A percentile compares a stretch with the other conserved stretches of the same genome.
phyloP scores from a whole-genome alignment of 2,888 invertebrate genomes.

The Himalopsyche tibetana region DNA sequence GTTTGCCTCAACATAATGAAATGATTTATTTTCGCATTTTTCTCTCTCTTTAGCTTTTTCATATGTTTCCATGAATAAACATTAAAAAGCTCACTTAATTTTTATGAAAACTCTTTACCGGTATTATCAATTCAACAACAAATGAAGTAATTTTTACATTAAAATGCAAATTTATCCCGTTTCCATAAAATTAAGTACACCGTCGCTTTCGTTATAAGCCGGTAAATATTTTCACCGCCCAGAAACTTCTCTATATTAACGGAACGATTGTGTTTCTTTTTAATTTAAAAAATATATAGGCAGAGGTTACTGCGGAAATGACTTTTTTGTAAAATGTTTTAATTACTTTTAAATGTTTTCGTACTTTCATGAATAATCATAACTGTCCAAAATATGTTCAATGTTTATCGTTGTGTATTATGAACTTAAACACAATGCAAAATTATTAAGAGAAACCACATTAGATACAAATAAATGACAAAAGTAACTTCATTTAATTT shows the following conservation, averaged over 20 bases:
- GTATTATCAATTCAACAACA: conserved; percentile 63
- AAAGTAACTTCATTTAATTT: too few species aligned
- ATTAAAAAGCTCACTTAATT: conserved; percentile 57
- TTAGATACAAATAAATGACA: too few species aligned
- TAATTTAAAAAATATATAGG: conserved; percentile 22
- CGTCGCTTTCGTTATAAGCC: conserved; percentile 21
- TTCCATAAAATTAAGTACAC: conserved; percentile 61
- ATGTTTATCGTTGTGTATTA: not conserved
- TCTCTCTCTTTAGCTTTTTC: conserved; percentile 48
- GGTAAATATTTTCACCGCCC: conserved; percentile 23
- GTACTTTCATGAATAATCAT: conserved; percentile 34
- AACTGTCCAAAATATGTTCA: conserved; percentile 19
- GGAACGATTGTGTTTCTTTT: conserved; percentile 36
- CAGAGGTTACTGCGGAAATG: conserved; percentile 34
- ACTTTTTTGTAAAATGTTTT: conserved; percentile 26
- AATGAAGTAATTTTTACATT: conserved; percentile 64
- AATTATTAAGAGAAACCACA: too few species aligned
- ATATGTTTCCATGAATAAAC: conserved; percentile 62
- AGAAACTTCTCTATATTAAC: conserved; percentile 27
- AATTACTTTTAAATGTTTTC: conserved; percentile 36
- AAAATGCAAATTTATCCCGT: conserved; percentile 64
- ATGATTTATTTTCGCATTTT: conserved; percentile 23
- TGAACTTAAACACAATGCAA: too few species aligned
- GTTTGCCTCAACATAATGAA: conserved; percentile 20
- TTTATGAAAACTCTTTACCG: conserved; percentile 51